Conservation (phyloP, 1,140 invertebrate genomes). For the Bombus picipes region DNA sequence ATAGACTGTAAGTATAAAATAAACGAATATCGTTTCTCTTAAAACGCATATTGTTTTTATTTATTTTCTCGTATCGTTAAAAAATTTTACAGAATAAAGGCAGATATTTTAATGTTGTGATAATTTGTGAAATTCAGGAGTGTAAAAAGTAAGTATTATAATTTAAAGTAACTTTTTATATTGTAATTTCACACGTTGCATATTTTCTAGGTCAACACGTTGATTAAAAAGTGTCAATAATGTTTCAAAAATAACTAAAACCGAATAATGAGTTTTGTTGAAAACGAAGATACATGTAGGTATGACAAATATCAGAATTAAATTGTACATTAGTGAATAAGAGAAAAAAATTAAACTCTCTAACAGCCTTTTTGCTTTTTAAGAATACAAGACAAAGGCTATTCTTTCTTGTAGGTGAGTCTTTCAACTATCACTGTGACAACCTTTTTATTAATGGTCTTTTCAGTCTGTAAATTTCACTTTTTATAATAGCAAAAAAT, state of each 20-base stretch:
- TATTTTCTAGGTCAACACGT: neutral
- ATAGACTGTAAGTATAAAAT: neutral
- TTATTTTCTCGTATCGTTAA: neutral
- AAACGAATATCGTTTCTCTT: neutral
- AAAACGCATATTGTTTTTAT: neutral
- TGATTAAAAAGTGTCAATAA: neutral
- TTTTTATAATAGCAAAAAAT: neutral
- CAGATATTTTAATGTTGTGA: neutral
- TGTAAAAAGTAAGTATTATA: slow-evolving; percentile 24
- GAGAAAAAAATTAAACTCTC: too few species aligned
- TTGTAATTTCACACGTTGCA: neutral
- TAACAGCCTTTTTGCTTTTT: neutral
- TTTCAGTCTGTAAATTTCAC: neutral
- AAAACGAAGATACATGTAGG: neutral
- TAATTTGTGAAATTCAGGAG: neutral
- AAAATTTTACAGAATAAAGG: too few species aligned
- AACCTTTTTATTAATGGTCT: too few species aligned
- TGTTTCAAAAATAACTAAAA: neutral
- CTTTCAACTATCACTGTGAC: neutral
- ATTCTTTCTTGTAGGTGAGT: neutral
- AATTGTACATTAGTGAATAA: too few species aligned
- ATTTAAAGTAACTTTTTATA: neutral
- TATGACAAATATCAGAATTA: too few species aligned
- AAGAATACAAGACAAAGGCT: neutral
- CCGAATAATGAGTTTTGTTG: neutral